Percentiles rank a stretch among this genome's conserved stretches.
phyloP scores from a whole-genome alignment of 2,797 vertebrate species.

The Tapera naevia region DNA sequence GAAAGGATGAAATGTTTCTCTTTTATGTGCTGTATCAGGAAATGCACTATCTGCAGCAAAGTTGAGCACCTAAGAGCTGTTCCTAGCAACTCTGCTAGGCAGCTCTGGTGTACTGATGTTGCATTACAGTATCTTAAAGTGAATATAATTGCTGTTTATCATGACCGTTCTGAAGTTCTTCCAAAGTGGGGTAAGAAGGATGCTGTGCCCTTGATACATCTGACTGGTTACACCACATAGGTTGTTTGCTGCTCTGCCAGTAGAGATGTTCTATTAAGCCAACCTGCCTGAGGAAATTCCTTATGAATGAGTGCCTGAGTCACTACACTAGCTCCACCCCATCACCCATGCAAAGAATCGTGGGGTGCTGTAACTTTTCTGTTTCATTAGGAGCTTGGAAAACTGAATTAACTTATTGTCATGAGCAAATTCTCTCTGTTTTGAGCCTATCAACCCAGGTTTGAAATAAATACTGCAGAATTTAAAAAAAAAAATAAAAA shows the following conservation, averaged over 20 bases:
- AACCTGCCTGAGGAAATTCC: background rate
- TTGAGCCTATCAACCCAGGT: background rate
- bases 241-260: background rate
- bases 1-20: background rate
- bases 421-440: background rate
- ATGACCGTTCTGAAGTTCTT: background rate
- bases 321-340: background rate
- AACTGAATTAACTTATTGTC: background rate
- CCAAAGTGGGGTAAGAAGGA: background rate
- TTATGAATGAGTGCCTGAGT: rapidly evolving
- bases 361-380: background rate
- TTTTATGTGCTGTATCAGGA: background rate
- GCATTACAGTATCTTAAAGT: background rate
- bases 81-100: background rate
- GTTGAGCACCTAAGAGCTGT: too few species aligned
- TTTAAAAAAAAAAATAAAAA: background rate
- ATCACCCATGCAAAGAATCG: too few species aligned
- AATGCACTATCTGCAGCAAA: background rate
- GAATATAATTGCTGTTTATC: rapidly evolving
- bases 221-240: rapidly evolving
- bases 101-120: background rate
- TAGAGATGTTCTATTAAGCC: background rate
- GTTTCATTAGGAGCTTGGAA: background rate
- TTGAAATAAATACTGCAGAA: background rate
- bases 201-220: rapidly evolving